A percentile compares a stretch with the other conserved stretches of the same genome.
Conservation (phyloP, 2,888 invertebrate genomes). For the Drosophila longiperda region DNA sequence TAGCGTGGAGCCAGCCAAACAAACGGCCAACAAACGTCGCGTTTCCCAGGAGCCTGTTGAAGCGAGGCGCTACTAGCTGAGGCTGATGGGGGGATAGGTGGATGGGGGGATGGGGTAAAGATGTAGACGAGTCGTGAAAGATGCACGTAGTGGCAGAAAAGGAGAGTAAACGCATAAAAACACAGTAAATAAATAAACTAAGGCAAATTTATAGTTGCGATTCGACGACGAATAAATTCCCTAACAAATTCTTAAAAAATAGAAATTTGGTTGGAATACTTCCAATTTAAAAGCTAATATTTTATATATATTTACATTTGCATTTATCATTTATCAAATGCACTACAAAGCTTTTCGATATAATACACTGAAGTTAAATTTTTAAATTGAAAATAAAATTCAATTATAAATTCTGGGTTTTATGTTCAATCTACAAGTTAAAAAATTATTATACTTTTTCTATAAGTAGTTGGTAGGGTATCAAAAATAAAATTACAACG, state of each 20-base stretch:
- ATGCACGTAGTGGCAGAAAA: conserved; percentile 68
- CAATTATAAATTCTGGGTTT: neutral
- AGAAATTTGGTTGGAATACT: too few species aligned
- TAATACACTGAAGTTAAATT: neutral
- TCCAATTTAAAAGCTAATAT: too few species aligned
- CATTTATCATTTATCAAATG: too few species aligned
- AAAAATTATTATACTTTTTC: neutral
- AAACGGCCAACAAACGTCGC: conserved; percentile 47
- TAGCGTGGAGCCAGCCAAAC: conserved; percentile 67
- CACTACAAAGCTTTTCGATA: neutral
- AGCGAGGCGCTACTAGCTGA: too few species aligned
- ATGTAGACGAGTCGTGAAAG: conserved; percentile 16
- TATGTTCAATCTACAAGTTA: neutral
- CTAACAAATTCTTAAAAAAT: neutral
- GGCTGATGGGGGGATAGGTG: neutral
- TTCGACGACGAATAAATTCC: neutral
- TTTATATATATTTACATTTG: neutral
- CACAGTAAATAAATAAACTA: conserved; percentile 69
- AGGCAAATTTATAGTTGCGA: neutral
- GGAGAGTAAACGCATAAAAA: conserved; percentile 71
- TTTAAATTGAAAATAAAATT: too few species aligned
- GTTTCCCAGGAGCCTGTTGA: conserved; percentile 18
- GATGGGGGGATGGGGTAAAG: neutral
- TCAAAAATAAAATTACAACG: neutral
- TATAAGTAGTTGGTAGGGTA: neutral